Conservation (phyloP, 2,888 invertebrate genomes). For the Amitus sp. region DNA sequence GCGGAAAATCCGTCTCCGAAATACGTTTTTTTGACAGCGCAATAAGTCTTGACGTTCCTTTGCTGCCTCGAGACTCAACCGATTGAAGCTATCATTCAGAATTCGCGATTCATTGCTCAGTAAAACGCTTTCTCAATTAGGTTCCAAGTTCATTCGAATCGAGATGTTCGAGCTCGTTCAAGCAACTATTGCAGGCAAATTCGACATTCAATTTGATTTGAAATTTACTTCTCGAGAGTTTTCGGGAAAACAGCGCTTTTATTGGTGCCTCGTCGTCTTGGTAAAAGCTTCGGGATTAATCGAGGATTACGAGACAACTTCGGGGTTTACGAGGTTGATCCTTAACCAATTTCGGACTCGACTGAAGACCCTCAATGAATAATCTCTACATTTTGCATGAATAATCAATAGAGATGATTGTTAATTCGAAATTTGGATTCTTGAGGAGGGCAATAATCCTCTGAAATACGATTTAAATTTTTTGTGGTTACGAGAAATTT, state of each 20-base stretch:
- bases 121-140: background rate
- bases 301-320: background rate
- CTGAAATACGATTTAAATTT: background rate
- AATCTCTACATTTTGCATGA: background rate
- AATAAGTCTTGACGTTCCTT: too few species aligned
- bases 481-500: background rate
- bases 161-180: too few species aligned
- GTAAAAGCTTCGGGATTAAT: background rate
- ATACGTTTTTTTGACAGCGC: too few species aligned
- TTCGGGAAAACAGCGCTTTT: background rate
- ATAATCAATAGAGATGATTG: too few species aligned
- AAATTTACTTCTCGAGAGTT: too few species aligned
- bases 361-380: background rate
- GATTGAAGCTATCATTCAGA: background rate
- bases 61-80: background rate
- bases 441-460: too few species aligned
- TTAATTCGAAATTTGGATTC: too few species aligned
- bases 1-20: too few species aligned
- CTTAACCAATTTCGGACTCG: background rate
- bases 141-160: background rate
- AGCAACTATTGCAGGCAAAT: too few species aligned
- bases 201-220: too few species aligned
- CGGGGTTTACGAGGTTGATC: background rate
- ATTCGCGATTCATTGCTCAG: background rate
- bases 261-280: too few species aligned